Evolutionary conservation across 1,140 invertebrate genomes (phyloP), one percentile per base, ranked within the genome.

Genomic region (Antheraea mylitta): DNA sequence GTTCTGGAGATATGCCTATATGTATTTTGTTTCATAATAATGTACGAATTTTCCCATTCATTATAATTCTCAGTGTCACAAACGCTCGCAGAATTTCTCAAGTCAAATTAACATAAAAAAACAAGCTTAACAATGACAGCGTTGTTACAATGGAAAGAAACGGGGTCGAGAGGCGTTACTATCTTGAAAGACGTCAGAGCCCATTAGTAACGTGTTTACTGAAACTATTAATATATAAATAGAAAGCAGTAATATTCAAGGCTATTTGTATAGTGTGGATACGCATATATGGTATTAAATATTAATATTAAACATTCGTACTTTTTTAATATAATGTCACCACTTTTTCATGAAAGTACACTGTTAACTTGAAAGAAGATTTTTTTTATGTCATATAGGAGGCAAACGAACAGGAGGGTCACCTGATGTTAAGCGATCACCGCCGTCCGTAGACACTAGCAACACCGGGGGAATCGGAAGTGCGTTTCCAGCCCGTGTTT

Each of bases 61-160:
- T 53, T 16, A 53, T n/a, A 11, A 53, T 53, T 53, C 45, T 42
- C 5, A 53, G 10, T 16, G 11, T 53, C 45, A n/a, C 45, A 53
- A 53, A 53, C 45, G 45, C 0, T 16, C 16, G 45, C 45, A 53
- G 11, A 53, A 53, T 53, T 53, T 53, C 45, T 13, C 45, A 53
- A 53, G 45, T 16, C 45, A 53, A 13, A 53, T 53, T 42, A 42
- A 42, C 38, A 42, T 42, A 42, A 53, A 53, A 13, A 53, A 53
- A 53, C 45, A 53, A 53, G 45, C 45, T 53, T 53, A 53, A 53
- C 45, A 53, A 53, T 53, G 45, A 53, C 45, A 53, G 16, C 16
- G 45, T n/a, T 16, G 16, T 13, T 53, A 53, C 45, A 53, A 53
- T 16, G 45, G 45, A 53, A 53, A 53, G 45, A 53, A 53, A 53